Conservation (phyloP, 2,797 vertebrate genomes). For the Anguilla obscura region DNA sequence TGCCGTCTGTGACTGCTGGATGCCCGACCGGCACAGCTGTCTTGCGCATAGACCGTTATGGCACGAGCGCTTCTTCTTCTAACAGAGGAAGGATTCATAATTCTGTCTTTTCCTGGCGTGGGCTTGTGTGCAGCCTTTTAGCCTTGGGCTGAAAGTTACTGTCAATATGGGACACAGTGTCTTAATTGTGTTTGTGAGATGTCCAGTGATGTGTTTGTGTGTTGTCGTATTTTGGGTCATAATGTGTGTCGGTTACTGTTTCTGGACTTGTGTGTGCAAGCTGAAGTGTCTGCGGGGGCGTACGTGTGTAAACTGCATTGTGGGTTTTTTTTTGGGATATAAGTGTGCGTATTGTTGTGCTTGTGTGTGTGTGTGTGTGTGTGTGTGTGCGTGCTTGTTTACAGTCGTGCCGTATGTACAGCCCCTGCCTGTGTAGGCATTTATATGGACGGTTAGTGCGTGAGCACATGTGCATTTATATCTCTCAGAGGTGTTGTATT, state of each 20-base stretch:
- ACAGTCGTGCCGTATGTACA: not conserved
- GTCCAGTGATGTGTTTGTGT: not conserved
- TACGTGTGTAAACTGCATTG: not conserved
- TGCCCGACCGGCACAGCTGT: not conserved
- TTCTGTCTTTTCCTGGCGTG: not conserved
- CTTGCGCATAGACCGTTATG: not conserved
- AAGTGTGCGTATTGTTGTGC: not conserved
- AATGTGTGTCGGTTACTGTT: not conserved
- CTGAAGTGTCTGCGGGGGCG: not conserved
- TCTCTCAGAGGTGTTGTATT: slow-evolving; percentile 22
- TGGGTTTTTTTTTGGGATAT: not conserved
- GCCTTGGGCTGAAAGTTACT: not conserved
- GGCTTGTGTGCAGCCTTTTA: not conserved
- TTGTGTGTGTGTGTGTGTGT: not conserved
- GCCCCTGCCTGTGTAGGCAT: not conserved
- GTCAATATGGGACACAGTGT: not conserved
- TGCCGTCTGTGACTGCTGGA: not conserved
- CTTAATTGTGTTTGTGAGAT: not conserved
- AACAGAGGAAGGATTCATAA: not conserved
- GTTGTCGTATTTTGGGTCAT: not conserved
- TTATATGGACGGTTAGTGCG: not conserved
- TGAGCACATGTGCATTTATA: slow-evolving; percentile 5
- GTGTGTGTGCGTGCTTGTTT: not conserved
- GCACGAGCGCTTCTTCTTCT: not conserved
- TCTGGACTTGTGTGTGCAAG: not conserved